Base-by-base conservation (phyloP, 64 coral and sea anemone genomes). In the Stylophora pistillata region DNA sequence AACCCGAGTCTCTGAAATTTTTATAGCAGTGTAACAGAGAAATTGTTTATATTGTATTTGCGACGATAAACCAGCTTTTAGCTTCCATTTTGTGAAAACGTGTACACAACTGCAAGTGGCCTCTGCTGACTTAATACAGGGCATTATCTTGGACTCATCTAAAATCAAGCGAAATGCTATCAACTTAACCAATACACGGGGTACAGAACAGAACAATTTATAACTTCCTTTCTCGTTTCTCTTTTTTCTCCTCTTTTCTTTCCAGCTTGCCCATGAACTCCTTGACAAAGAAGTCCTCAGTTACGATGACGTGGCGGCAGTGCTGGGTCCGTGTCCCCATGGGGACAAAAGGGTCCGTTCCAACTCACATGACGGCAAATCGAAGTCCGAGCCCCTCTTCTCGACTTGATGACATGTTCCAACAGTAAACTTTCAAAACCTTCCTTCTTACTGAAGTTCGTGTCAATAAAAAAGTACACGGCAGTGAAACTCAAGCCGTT, bases 271-370 rank as follows among this genome's bases (percentile, higher is more conserved):
- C 21, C 66, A 93, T 28, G 91, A 84, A 75, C 88, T 96, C 4
- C 71, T 96, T 21, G 65, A 73, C 55, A 96, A 93, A 32, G 95
- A 96, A 73, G 95, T 96, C 18, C 95, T 96, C 0, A 96, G 93
- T 71, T 96, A 96, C 31, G 95, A 96, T 71, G 95, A 96, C 52
- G 79, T 96, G 61, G 91, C 74, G 0, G 37, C 26, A 13, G 71
- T 96, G 56, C 86, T 96, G 26, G 95, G 95, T 16, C 81, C 56
- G 21, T 96, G 91, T 17, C 95, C 95, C 10, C 93, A 79, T 25
- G 95, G 95, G 5, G 95, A 96, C 56, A 96, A 96, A 82, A 92
- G 87, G 41, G 37, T 63, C 69, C 80, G 33, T 28, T 79, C 31
- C 26, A 27, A 59, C 55, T 79, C 77, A 17, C 55, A 55, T 14